Conservation (phyloP, 2,113 vertebrate genomes). For the Polyodon spathula region DNA sequence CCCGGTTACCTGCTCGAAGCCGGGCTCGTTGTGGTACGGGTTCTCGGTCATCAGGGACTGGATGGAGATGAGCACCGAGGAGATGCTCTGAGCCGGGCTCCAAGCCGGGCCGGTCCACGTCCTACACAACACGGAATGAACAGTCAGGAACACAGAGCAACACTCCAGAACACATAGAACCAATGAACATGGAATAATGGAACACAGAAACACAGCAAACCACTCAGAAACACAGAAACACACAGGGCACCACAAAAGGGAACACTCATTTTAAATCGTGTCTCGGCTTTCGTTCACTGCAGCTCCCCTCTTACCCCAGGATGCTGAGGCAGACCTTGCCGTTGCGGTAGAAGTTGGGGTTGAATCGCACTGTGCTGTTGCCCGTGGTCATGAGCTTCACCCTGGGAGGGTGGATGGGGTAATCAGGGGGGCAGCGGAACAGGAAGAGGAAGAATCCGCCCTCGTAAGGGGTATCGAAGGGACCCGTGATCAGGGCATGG, state of each 20-base stretch:
- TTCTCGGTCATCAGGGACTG: slow-evolving; percentile 98
- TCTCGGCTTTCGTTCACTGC: not conserved
- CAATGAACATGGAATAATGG: too few relatives aligned
- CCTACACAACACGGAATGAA: slow-evolving; percentile 43
- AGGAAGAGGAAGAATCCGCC: slow-evolving; percentile 98
- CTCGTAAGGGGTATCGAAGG: slow-evolving; percentile 97
- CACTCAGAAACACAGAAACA: not conserved
- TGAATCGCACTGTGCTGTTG: slow-evolving; percentile 95
- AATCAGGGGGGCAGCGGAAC: slow-evolving; percentile 97
- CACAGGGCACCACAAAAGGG: not conserved
- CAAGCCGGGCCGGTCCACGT: slow-evolving; percentile 96
- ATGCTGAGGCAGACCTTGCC: slow-evolving; percentile 98
- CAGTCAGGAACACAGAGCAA: not conserved
- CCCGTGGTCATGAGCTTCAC: slow-evolving; percentile 98
- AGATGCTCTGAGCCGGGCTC: slow-evolving; percentile 97
- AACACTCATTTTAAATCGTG: not conserved
- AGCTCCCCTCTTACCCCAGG: slow-evolving; percentile 70
- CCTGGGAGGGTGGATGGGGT: slow-evolving; percentile 92
- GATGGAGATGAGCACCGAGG: slow-evolving; percentile 96
- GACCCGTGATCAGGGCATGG: slow-evolving; percentile 94
- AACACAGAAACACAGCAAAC: not conserved
- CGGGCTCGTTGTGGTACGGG: slow-evolving; percentile 95
- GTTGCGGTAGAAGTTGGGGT: slow-evolving; percentile 98
- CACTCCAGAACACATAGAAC: too few relatives aligned
- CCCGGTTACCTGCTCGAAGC: slow-evolving; percentile 84